These are phyloP conservation scores for Malaclemys terrapin DNA, from an alignment of 2,113 vertebrate genomes.

Conservation along the genomic window DNA sequence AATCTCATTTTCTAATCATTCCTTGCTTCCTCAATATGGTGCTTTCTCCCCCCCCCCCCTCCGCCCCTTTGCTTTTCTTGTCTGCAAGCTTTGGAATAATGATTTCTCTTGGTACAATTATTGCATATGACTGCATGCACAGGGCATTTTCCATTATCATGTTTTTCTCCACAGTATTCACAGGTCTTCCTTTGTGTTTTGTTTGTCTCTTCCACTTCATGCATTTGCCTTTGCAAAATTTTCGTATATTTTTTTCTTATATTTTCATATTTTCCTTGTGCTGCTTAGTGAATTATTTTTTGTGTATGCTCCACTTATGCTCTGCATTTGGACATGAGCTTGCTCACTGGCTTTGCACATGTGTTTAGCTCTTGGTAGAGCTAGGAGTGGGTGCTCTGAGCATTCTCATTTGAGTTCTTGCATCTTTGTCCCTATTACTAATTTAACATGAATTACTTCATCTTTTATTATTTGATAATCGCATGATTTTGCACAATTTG, in stretches of 20 bases:
- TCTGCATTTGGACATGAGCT: too few species aligned
- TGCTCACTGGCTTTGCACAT: not conserved
- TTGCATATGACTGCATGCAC: not conserved
- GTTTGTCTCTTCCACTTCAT: not conserved
- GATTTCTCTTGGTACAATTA: not conserved
- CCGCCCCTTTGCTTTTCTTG: not conserved
- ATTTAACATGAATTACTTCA: not conserved
- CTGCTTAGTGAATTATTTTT: not conserved
- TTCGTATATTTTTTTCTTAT: not conserved
- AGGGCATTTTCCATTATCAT: not conserved
- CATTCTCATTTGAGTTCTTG: not conserved
- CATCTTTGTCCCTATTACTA: not conserved
- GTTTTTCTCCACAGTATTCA: not conserved
- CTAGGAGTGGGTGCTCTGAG: too few species aligned
- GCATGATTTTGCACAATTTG: not conserved
- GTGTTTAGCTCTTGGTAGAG: not conserved
- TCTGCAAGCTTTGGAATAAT: not conserved
- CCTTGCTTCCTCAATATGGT: not conserved
- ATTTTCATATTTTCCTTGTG: not conserved
- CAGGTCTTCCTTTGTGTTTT: not conserved
- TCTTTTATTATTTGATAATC: not conserved
- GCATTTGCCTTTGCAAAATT: not conserved
- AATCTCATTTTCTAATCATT: not conserved
- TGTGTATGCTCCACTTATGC: not conserved
- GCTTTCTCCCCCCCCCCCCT: too few species aligned